Evolutionary conservation across 2,888 invertebrate genomes (phyloP), one percentile per base, ranked within the genome.

Genomic region (Ditylenchus weischeri): DNA sequence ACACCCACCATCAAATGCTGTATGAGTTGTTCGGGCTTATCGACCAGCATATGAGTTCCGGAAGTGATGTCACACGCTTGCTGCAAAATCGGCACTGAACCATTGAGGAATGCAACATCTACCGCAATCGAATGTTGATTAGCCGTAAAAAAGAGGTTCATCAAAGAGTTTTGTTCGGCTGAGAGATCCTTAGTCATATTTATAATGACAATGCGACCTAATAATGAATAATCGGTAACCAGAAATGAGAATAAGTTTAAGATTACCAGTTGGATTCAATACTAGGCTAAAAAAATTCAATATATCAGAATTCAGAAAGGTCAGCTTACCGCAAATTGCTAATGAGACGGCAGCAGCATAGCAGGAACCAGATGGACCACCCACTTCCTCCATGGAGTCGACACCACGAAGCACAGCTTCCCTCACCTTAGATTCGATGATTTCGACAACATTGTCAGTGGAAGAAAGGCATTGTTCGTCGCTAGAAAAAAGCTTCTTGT

Each of bases 101-200:
- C 38, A 58, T 50, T 43, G 54, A 72, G 62, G 15, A 69, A 74
- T 7, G 64, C 66, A 13, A 71, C 68, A 48, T 77, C 38, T 21
- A 65, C 62, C 19, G 62, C 69, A 83, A 84, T 78, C 81, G 87
- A 87, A 84, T 86, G 85, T 85, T 90, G 91, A 84, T 91, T 92
- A 1, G 95, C 93, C 3, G 95, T 92, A 81, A 96, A 95, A 84
- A 96, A 94, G 2, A 92, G 91, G 84, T 96, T 96, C 94, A 96
- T 96, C 79, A 94, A 93, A 83, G 92, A 93, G 89, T 96, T 93
- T 81, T 98, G 96, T 83, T 96, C 95, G 0, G 91, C 90, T 0
- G 92, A 91, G 7, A 91, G 91, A 83, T 92, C 92, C 47, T 90
- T 89, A 83, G 93, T 91, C 18, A 92, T 92, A 0, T 94, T 92